These are phyloP conservation scores for Andrena bicolor DNA, from an alignment of 2,888 invertebrate genomes.

Conservation along the genomic window DNA sequence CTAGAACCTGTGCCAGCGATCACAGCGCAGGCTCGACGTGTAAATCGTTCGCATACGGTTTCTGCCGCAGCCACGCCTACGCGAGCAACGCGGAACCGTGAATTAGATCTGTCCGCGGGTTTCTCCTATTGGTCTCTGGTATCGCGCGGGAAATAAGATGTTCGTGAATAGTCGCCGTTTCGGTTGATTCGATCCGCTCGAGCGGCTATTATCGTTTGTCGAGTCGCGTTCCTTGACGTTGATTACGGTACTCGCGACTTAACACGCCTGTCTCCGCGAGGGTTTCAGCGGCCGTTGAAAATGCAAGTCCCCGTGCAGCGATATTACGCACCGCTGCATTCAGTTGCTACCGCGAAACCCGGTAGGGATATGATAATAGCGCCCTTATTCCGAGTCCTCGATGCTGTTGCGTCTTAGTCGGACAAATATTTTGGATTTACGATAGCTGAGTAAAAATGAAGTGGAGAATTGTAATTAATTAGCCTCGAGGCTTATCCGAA, in stretches of 20 bases:
- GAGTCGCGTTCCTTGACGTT: conserved; percentile 49
- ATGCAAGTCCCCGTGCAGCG: conserved; percentile 24
- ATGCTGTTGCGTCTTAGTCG: not conserved
- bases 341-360: conserved; percentile 18
- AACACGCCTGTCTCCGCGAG: conserved; percentile 41
- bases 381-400: conserved; percentile 7
- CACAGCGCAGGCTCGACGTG: not conserved
- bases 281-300: conserved; percentile 49
- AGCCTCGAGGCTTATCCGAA: no score
- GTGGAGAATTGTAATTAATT: not conserved
- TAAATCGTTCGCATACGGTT: conserved; percentile 3
- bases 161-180: conserved; percentile 40
- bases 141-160: conserved; percentile 50
- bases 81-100: conserved; percentile 17
- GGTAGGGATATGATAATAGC: conserved; percentile 30
- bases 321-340: conserved; percentile 15
- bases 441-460: not conserved
- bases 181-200: conserved; percentile 50
- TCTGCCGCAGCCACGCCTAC: conserved; percentile 12
- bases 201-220: conserved; percentile 58
- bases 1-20: not conserved
- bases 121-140: conserved; percentile 14
- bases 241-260: conserved; percentile 50
- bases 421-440: not conserved
- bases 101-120: conserved; percentile 35